Conservation (phyloP, 2,888 invertebrate species). For the Agrotis puta region DNA sequence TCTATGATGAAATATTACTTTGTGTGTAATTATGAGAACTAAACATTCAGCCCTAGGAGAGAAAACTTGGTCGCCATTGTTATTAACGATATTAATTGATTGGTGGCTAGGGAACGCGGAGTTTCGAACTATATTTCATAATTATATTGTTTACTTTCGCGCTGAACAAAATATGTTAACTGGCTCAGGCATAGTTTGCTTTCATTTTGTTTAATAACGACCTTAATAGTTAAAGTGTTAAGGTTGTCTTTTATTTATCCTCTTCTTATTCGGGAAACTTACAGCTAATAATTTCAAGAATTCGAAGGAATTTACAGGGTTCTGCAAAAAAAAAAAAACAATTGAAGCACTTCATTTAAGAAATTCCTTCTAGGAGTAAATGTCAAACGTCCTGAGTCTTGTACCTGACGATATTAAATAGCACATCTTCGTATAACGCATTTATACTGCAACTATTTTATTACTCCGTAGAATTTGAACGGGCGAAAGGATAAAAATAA, state of each 20-base stretch:
- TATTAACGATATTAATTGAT: slow-evolving; percentile 16
- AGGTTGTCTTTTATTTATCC: background rate
- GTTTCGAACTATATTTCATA: background rate
- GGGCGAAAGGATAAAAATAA: slow-evolving; percentile 10
- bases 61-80: background rate
- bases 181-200: background rate
- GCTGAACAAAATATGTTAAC: background rate
- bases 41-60: background rate
- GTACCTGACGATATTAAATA: slow-evolving; percentile 37
- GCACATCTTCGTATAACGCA: slow-evolving; percentile 7
- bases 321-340: no score
- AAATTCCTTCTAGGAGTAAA: slow-evolving; percentile 7
- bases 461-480: slow-evolving; percentile 22
- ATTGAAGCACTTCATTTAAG: background rate
- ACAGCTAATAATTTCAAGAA: no score
- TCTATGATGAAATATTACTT: no score
- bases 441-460: slow-evolving; percentile 33
- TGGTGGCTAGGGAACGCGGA: background rate
- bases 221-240: background rate
- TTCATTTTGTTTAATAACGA: slow-evolving; percentile 5
- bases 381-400: background rate
- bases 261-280: no score
- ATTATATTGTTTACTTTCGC: background rate
- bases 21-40: no score
- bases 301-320: no score